These are phyloP conservation scores for Leptura quadrifasciata DNA, from an alignment of 2,888 invertebrate species.

Conservation along the genomic window DNA sequence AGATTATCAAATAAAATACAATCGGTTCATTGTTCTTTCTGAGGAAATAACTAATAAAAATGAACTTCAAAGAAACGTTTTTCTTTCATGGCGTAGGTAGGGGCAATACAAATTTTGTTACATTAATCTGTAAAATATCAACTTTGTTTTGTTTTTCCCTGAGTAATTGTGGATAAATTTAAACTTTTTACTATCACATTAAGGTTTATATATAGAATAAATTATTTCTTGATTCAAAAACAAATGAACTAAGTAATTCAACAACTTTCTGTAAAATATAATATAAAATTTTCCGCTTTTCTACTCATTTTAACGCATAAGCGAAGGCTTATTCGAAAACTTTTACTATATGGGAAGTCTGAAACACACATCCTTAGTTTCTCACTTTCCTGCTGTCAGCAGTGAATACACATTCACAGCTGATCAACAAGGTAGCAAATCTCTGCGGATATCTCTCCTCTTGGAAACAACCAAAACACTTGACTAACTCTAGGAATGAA, in stretches of 20 bases:
- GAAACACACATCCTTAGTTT: conserved; percentile 17
- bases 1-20: no score
- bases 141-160: background rate
- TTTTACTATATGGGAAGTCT: conserved; percentile 9
- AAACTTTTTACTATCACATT: background rate
- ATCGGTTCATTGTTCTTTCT: no score
- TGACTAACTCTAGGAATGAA: conserved; percentile 23
- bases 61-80: no score
- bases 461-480: background rate
- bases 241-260: background rate
- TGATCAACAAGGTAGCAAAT: background rate
- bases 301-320: conserved; percentile 3
- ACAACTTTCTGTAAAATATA: background rate
- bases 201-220: background rate
- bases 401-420: conserved; percentile 17
- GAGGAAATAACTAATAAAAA: no score
- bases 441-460: background rate
- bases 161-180: background rate
- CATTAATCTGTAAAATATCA: background rate
- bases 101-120: background rate
- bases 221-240: background rate
- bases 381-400: conserved; percentile 9
- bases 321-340: background rate
- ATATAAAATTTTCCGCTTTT: background rate
- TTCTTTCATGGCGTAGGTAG: no score